Base-by-base conservation (phyloP, 30 jellyfish, hydroid and myxozoan genomes). In the Morbakka virulenta region DNA sequence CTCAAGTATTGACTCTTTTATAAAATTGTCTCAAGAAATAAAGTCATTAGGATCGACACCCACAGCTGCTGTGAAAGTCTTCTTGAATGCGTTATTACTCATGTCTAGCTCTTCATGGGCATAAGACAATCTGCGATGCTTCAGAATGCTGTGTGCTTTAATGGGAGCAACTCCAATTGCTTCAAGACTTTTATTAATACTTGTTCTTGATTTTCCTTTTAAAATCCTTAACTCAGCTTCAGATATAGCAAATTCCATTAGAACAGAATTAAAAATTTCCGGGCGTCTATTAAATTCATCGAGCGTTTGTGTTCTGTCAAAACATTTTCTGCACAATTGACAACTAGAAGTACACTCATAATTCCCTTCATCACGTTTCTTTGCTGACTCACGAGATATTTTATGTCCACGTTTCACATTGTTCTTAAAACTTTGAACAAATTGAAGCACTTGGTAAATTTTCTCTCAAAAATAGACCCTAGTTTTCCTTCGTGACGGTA, bases 71-170 rank as follows among this genome's bases (percentile, higher is more conserved):
- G 72, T 47, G 29, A 62, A 62, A 62, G 72, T 62, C 29, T 62
- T 47, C 29, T 17, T 62, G 23, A 62, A 0, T 20, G 2, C 29
- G 26, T 47, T 47, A 2, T 24, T 0, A 62, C 47, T 62, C 72
- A 35, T 62, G 52, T 72, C 83, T 28, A 72, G 14, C 83, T 72
- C 51, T 50, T 53, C n/a, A 22, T 29, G 49, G 31, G 83, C 74
- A 27, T 72, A 72, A 35, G 83, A 72, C 35, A 72, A 6, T 34
- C 74, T 53, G 29, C 83, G 72, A 72, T 72, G 83, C 72, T 72
- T 72, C 51, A 72, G 83, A 70, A 72, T 72, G 24, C 83, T 49
- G 72, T 72, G 83, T 14, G 73, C 51, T 72, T 72, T 72, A 13
- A 72, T 49, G 24, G 83, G 83, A 13, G 83, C 49, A 72, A 72